Conservation (phyloP, 1,140 invertebrate species). For the Arion vulgaris region DNA sequence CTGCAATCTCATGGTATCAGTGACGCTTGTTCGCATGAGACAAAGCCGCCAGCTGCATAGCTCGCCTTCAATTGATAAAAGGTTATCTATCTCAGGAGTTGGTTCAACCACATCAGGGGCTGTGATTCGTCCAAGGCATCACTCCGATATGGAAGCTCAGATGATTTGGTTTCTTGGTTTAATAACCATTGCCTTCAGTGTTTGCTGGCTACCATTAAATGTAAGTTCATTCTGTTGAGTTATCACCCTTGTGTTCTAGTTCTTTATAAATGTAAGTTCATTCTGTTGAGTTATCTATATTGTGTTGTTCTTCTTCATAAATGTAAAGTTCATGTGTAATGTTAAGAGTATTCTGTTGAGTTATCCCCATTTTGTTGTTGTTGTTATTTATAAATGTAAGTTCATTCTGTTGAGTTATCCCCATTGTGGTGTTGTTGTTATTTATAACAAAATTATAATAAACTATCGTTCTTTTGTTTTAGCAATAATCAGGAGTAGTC, state of each 20-base stretch:
- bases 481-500: no score
- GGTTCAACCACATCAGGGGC: conserved; percentile 18
- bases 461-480: no score
- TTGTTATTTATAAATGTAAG: no score
- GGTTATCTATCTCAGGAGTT: conserved; percentile 11
- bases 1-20: conserved; percentile 66
- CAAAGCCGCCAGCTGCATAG: conserved; percentile 49
- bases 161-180: conserved; percentile 73
- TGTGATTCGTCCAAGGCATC: conserved; percentile 48
- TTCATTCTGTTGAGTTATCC: no score
- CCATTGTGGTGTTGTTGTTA: no score
- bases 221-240: conserved; percentile 67
- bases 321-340: no score
- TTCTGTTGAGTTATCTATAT: no score
- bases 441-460: no score
- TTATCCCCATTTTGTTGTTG: no score
- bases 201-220: conserved; percentile 72
- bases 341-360: no score
- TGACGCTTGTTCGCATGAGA: conserved; percentile 66
- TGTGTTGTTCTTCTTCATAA: no score
- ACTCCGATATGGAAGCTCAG: conserved; percentile 71
- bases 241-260: conserved; percentile 4
- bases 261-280: no score
- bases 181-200: conserved; percentile 72
- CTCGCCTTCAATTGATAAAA: conserved; percentile 45